phyloP scores from a whole-genome alignment of 2,113 vertebrate genomes.

The Abramis brama region DNA sequence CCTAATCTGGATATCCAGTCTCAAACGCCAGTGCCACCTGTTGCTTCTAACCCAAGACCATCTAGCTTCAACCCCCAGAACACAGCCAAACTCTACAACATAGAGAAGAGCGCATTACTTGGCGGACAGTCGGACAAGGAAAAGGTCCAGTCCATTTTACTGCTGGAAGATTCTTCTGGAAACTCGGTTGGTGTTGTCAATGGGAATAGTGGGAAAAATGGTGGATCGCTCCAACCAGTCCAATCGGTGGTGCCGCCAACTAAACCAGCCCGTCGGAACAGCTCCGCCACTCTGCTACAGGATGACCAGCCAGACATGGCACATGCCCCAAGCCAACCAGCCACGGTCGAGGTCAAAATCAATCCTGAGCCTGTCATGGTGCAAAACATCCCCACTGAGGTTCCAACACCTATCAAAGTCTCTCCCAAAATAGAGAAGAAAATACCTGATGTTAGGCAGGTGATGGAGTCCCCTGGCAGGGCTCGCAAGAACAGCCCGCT shows the following conservation, averaged over 20 bases:
- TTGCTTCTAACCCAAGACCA: slow-evolving; percentile 51
- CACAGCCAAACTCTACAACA: slow-evolving; percentile 71
- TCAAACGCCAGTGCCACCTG: slow-evolving; percentile 58
- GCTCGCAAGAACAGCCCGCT: slow-evolving; percentile 64
- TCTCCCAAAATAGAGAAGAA: slow-evolving; percentile 58
- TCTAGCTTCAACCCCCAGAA: slow-evolving; percentile 80
- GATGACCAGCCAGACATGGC: slow-evolving; percentile 55
- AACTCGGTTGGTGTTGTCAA: slow-evolving; percentile 54
- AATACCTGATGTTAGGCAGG: slow-evolving; percentile 40
- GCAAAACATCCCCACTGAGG: slow-evolving; percentile 40
- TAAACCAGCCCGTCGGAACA: slow-evolving; percentile 65
- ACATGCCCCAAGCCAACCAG: slow-evolving; percentile 36
- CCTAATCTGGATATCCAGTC: slow-evolving; percentile 59
- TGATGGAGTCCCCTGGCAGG: slow-evolving; percentile 45
- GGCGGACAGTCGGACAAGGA: slow-evolving; percentile 54
- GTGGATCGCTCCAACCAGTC: background rate
- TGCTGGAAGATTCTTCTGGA: slow-evolving; percentile 69
- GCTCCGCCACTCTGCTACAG: slow-evolving; percentile 50
- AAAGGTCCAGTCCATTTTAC: slow-evolving; percentile 68
- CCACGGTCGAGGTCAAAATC: slow-evolving; percentile 23
- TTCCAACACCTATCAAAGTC: background rate
- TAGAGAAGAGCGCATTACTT: slow-evolving; percentile 63
- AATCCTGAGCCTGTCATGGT: slow-evolving; percentile 37
- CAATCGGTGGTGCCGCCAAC: slow-evolving; percentile 41
- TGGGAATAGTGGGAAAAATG: slow-evolving; percentile 56